A percentile compares a stretch with the other conserved stretches of the same genome.
phyloP scores from a whole-genome alignment of 2,113 vertebrate species.

The Varanus komodoensis region DNA sequence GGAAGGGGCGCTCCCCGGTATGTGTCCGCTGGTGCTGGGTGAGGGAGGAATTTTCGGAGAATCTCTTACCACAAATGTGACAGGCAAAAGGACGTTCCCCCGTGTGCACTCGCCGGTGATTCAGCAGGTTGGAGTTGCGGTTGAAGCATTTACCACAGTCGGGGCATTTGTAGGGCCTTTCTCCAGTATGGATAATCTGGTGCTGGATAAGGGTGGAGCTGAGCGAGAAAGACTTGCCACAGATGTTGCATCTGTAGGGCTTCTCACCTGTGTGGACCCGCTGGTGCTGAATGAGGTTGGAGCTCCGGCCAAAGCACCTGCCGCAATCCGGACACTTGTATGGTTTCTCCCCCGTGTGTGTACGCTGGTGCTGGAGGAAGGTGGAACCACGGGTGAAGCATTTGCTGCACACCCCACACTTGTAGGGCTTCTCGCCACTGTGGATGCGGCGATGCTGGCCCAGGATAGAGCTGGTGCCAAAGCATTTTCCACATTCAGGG shows the following conservation, averaged over 20 bases:
- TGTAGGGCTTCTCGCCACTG: slow-evolving; percentile 13
- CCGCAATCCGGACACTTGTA: slow-evolving; percentile 15
- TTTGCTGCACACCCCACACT: background rate
- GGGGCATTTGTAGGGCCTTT: slow-evolving; percentile 2
- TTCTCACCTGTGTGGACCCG: slow-evolving; percentile 27
- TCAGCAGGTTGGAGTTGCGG: slow-evolving; percentile 25
- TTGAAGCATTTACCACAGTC: slow-evolving; percentile 13
- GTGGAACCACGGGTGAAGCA: slow-evolving; percentile 21
- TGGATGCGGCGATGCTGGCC: slow-evolving; percentile 25
- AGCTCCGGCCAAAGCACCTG: slow-evolving; percentile 13
- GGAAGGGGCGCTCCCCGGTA: slow-evolving; percentile 24
- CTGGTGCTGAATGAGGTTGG: slow-evolving; percentile 22
- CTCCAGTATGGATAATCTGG: slow-evolving; percentile 17
- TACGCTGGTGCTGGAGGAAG: slow-evolving; percentile 32
- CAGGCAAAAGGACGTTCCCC: slow-evolving; percentile 16
- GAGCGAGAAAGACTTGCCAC: slow-evolving; percentile 29
- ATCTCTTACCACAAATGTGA: slow-evolving; percentile 3
- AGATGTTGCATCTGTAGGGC: slow-evolving; percentile 14
- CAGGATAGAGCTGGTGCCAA: slow-evolving; percentile 18
- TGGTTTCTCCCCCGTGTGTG: slow-evolving; percentile 7
- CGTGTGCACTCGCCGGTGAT: slow-evolving; percentile 3
- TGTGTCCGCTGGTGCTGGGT: slow-evolving; percentile 30
- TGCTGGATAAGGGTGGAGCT: slow-evolving; percentile 31
- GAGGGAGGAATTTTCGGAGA: slow-evolving; percentile 33
- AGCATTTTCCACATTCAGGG: background rate